Evolutionary conservation across 2,797 vertebrate genomes (phyloP).

Genomic region (Podarcis lilfordi): DNA sequence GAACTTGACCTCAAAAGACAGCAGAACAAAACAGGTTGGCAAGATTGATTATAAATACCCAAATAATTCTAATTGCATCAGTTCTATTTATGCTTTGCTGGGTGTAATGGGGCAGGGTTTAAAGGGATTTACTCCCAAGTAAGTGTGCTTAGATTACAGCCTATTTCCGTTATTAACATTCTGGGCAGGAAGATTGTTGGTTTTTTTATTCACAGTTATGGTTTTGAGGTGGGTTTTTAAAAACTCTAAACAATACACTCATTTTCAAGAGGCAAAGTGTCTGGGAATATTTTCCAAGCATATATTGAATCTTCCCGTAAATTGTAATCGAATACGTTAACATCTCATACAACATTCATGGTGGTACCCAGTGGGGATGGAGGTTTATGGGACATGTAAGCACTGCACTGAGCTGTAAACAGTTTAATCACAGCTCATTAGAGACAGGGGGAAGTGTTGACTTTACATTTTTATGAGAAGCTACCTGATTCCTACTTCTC

Average conservation of each 20-base stretch:
- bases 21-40: neutral
- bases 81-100: neutral
- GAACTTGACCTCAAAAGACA: constrained; percentile 40
- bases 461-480: too few relatives aligned
- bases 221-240: neutral
- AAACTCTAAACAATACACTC: neutral
- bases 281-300: neutral
- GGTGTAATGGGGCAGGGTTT: neutral
- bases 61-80: neutral
- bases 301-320: neutral
- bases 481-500: too few relatives aligned
- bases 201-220: neutral
- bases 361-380: neutral
- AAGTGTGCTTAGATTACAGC: neutral
- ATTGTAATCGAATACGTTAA: neutral
- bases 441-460: too few relatives aligned
- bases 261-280: neutral
- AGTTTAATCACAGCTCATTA: neutral
- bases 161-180: neutral
- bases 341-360: constrained; percentile 12
- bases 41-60: constrained; percentile 23
- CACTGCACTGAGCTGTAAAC: neutral
- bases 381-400: neutral
- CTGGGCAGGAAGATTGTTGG: too few relatives aligned
- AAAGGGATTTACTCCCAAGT: neutral